Percentiles rank a stretch among this genome's conserved stretches.
Conservation (phyloP, 1,140 invertebrate species). For the Zaprionus davidi region DNA sequence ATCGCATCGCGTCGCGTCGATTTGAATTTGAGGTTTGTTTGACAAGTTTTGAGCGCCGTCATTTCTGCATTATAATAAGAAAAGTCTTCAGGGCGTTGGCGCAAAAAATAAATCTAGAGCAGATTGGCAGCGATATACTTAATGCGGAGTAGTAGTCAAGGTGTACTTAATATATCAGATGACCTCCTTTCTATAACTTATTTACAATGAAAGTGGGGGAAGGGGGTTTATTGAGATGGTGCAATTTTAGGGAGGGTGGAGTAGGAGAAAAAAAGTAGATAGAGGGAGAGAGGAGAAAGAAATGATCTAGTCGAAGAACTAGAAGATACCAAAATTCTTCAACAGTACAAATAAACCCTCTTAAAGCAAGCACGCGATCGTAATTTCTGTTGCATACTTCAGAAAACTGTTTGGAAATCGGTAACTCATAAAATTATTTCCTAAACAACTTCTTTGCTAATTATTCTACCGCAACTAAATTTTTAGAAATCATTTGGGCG, state of each 20-base stretch:
- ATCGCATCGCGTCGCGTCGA: neutral
- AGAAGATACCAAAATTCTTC: no score
- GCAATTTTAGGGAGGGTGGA: neutral
- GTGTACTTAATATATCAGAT: neutral
- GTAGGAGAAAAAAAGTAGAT: no score
- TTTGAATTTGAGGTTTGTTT: conserved; percentile 39
- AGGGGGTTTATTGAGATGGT: neutral
- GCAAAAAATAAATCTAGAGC: conserved; percentile 5
- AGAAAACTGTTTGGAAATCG: no score
- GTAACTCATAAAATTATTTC: no score
- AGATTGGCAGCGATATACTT: conserved; percentile 4
- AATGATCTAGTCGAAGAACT: no score
- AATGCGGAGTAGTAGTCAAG: conserved; percentile 4
- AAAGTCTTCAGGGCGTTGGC: neutral
- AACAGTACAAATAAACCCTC: no score
- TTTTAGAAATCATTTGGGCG: no score
- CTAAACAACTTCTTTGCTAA: no score
- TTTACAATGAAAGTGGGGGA: neutral
- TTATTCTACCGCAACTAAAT: no score
- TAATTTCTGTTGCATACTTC: no score
- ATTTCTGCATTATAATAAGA: conserved; percentile 47
- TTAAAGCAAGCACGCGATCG: no score
- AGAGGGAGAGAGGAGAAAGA: no score
- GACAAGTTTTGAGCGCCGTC: conserved; percentile 13
- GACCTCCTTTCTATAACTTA: neutral